These are phyloP conservation scores for Pristiophorus japonicus DNA, from an alignment of 2,113 vertebrate genomes.

Conservation along the genomic window DNA sequence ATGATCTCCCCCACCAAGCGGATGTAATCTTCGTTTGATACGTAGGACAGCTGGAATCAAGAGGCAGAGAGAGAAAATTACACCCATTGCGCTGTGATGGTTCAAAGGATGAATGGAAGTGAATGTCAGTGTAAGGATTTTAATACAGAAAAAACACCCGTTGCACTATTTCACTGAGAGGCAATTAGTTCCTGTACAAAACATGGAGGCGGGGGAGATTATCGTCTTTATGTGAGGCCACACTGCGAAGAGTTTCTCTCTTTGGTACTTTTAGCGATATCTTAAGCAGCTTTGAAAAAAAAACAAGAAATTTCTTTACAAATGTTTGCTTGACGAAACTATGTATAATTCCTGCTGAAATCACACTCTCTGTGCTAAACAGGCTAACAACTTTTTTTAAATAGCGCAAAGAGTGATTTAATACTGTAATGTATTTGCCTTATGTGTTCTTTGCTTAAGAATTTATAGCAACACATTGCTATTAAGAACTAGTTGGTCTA, in stretches of 20 bases:
- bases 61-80: slow-evolving; percentile 15
- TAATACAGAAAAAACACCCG: background rate
- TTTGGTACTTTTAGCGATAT: background rate
- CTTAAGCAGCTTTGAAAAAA: background rate
- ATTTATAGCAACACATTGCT: no score
- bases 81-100: background rate
- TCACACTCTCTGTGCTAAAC: background rate
- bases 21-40: slow-evolving; percentile 67
- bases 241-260: background rate
- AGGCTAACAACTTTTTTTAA: background rate
- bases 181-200: background rate
- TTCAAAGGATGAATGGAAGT: background rate
- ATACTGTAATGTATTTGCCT: no score
- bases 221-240: background rate
- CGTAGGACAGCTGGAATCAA: slow-evolving; percentile 73
- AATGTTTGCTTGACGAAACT: background rate
- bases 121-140: background rate
- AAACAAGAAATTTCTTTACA: background rate
- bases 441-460: no score
- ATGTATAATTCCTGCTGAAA: background rate
- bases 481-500: no score
- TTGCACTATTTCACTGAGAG: background rate
- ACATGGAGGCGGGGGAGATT: background rate
- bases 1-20: slow-evolving; percentile 81
- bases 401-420: background rate